Evolutionary conservation across 2,113 vertebrate genomes (phyloP).

Genomic region (Anolis carolinensis): DNA sequence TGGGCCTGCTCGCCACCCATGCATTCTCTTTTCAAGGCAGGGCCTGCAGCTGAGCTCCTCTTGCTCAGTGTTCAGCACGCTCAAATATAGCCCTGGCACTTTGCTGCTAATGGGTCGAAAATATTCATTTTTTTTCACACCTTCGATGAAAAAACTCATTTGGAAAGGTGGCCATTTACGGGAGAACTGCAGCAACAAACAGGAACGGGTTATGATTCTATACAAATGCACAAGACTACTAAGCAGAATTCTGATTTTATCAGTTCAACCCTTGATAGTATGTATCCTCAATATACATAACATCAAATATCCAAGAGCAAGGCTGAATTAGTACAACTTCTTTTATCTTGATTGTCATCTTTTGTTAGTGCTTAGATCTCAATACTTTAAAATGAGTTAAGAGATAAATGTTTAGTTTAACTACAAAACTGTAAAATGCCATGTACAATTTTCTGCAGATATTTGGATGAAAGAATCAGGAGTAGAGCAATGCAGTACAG

Average conservation of each 20-base stretch:
- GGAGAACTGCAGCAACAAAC: too few relatives aligned
- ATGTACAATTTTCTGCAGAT: background rate
- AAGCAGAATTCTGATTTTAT: background rate
- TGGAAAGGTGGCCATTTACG: too few relatives aligned
- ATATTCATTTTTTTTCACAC: too few relatives aligned
- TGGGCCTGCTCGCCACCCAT: too few relatives aligned
- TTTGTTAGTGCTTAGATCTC: background rate
- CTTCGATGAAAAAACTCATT: too few relatives aligned
- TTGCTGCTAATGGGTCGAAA: too few relatives aligned
- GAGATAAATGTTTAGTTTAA: background rate
- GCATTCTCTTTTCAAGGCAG: too few relatives aligned
- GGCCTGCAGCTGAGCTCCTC: too few relatives aligned
- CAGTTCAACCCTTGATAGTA: background rate
- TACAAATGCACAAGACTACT: too few relatives aligned
- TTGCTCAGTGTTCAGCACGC: too few relatives aligned
- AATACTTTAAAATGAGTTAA: background rate
- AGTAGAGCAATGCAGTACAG: background rate
- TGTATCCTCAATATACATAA: background rate
- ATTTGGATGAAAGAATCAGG: background rate
- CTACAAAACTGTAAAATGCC: background rate
- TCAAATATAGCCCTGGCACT: too few relatives aligned
- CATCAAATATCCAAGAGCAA: background rate
- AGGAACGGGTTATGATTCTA: too few relatives aligned
- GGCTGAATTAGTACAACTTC: background rate
- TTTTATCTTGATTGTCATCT: background rate